Percentiles rank a stretch among this genome's conserved stretches.
phyloP scores from a whole-genome alignment of 2,888 invertebrate species.

The Polietes domitor region DNA sequence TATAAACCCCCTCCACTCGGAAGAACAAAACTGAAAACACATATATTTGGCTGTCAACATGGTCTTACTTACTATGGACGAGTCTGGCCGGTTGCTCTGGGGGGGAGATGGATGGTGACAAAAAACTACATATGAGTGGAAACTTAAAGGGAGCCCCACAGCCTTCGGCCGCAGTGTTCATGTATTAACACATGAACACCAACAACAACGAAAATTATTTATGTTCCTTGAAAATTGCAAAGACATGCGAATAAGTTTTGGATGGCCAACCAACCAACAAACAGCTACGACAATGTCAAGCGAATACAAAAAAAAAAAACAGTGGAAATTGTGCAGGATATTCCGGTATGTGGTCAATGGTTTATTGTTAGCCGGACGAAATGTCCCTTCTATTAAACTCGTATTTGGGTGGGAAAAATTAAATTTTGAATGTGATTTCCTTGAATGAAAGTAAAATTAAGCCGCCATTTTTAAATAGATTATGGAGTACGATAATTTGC shows the following conservation, averaged over 20 bases:
- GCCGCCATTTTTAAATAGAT: too few relatives aligned
- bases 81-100: not conserved
- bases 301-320: slow-evolving; percentile 9
- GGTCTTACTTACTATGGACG: too few relatives aligned
- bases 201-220: slow-evolving; percentile 53
- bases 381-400: too few relatives aligned
- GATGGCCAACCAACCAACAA: slow-evolving; percentile 27
- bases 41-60: slow-evolving; percentile 65
- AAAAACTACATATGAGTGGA: slow-evolving; percentile 43
- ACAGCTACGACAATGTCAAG: not conserved
- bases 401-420: too few relatives aligned
- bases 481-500: too few relatives aligned
- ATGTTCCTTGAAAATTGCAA: slow-evolving; percentile 65
- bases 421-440: too few relatives aligned
- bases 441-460: too few relatives aligned
- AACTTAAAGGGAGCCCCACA: slow-evolving; percentile 13
- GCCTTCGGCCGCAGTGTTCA: slow-evolving; percentile 28
- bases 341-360: slow-evolving; percentile 54
- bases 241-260: slow-evolving; percentile 67
- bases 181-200: slow-evolving; percentile 52
- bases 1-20: not conserved
- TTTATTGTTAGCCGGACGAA: slow-evolving; percentile 53
- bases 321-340: slow-evolving; percentile 59
- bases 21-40: slow-evolving; percentile 26
- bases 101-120: slow-evolving; percentile 36